phyloP scores from a whole-genome alignment of 2,113 vertebrate species.

The Macrotus californicus region DNA sequence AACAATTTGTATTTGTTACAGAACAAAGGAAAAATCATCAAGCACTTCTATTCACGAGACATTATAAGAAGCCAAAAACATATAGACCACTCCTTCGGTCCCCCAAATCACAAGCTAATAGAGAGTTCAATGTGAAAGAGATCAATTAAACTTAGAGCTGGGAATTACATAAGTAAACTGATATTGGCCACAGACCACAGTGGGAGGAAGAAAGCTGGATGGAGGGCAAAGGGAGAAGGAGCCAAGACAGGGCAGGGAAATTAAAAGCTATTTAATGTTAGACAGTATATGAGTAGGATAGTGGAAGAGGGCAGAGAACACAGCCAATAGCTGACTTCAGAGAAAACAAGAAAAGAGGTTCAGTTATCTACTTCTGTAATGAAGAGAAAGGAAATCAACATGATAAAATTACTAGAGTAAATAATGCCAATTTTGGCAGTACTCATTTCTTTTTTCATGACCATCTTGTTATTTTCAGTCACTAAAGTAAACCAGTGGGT shows the following conservation, averaged over 20 bases:
- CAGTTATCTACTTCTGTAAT: neutral
- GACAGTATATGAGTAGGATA: neutral
- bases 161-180: neutral
- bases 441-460: neutral
- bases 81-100: neutral
- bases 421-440: neutral
- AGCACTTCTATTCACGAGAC: neutral
- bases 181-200: neutral
- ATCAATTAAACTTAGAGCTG: neutral
- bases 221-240: neutral
- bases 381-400: neutral
- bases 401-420: neutral
- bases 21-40: neutral
- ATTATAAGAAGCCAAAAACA: neutral
- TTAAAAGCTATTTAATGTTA: neutral
- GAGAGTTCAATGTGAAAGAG: neutral
- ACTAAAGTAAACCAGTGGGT: neutral
- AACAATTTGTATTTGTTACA: neutral
- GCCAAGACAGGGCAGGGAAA: neutral
- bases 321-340: neutral
- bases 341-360: neutral
- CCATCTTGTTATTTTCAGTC: neutral
- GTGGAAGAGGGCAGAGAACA: neutral
- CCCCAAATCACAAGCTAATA: neutral
- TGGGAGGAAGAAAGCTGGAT: neutral